These are phyloP conservation scores for Leptopilina clavipes DNA, from an alignment of 1,140 invertebrate genomes.

Conservation along the genomic window DNA sequence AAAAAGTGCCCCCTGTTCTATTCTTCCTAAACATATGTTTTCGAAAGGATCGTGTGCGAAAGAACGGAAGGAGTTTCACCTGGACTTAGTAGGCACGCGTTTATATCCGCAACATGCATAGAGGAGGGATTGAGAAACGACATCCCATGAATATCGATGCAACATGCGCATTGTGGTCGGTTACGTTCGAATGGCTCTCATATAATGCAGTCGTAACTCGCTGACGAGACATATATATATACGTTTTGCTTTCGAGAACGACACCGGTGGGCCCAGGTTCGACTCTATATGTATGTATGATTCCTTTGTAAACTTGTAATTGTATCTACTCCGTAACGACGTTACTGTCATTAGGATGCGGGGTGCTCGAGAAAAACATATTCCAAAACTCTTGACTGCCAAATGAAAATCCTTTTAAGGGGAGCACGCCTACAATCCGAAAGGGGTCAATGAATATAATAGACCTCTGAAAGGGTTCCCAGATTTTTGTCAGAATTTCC, in stretches of 20 bases:
- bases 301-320: constrained; percentile 34
- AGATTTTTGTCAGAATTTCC: constrained; percentile 5
- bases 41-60: constrained; percentile 36
- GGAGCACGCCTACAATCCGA: constrained; percentile 50
- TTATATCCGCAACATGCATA: constrained; percentile 9
- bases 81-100: constrained; percentile 54
- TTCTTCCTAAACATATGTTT: constrained; percentile 64
- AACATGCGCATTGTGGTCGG: constrained; percentile 54
- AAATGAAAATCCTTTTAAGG: constrained; percentile 64
- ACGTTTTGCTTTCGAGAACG: not conserved
- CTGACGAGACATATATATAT: constrained; percentile 33
- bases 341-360: constrained; percentile 41
- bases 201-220: constrained; percentile 56
- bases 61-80: constrained; percentile 53
- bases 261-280: constrained; percentile 19
- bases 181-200: constrained; percentile 42
- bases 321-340: constrained; percentile 46
- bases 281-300: constrained; percentile 27
- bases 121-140: constrained; percentile 37
- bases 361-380: constrained; percentile 39
- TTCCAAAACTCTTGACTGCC: constrained; percentile 49
- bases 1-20: constrained; percentile 42
- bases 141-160: constrained; percentile 57
- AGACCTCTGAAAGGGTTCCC: not conserved
- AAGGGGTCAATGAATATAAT: constrained; percentile 34